These are phyloP conservation scores for Synodontis membranacea DNA, from an alignment of 2,113 vertebrate species.

Conservation along the genomic window DNA sequence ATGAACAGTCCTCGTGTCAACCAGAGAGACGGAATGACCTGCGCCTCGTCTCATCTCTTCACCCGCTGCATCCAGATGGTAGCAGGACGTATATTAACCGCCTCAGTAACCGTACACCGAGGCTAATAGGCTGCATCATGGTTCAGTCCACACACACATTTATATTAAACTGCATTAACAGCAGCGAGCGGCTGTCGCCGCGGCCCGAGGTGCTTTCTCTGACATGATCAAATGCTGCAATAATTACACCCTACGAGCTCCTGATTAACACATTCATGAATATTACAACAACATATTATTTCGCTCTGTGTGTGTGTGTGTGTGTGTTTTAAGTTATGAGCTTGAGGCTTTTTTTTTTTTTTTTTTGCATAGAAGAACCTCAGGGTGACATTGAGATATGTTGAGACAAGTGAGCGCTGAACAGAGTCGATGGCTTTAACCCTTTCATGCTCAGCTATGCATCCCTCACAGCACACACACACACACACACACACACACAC, in stretches of 20 bases:
- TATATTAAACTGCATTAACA: constrained; percentile 73
- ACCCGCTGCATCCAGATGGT: constrained; percentile 66
- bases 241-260: constrained; percentile 75
- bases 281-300: constrained; percentile 61
- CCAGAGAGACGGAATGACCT: constrained; percentile 4
- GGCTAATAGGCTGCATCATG: constrained; percentile 67
- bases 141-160: constrained; percentile 62
- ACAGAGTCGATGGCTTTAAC: background rate
- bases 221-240: constrained; percentile 68
- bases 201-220: constrained; percentile 66
- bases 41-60: background rate
- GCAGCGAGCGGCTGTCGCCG: constrained; percentile 64
- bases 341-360: constrained; percentile 28
- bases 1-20: constrained; percentile 16
- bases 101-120: constrained; percentile 76
- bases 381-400: background rate
- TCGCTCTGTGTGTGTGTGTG: constrained; percentile 38
- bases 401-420: background rate
- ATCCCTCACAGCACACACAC: background rate
- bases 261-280: constrained; percentile 73
- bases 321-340: constrained; percentile 35
- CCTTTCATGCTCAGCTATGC: background rate
- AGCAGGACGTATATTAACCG: constrained; percentile 72
- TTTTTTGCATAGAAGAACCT: constrained; percentile 5
- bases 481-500: no score